phyloP scores from a whole-genome alignment of 2,797 vertebrate genomes.

The Halcyon smyrnensis region DNA sequence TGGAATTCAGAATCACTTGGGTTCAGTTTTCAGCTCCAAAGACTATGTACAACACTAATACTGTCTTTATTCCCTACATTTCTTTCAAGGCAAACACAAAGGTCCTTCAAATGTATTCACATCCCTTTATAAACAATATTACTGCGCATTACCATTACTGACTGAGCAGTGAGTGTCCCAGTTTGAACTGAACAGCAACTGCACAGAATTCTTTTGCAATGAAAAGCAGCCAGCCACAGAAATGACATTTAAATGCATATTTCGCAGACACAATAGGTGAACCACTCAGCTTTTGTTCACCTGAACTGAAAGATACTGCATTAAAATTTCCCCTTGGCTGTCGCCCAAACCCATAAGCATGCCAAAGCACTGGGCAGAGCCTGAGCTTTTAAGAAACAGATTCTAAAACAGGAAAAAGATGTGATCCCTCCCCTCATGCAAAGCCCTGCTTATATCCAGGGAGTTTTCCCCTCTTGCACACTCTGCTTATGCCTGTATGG shows the following conservation, averaged over 20 bases:
- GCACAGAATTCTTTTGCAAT: background rate
- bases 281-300: background rate
- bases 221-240: background rate
- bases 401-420: background rate
- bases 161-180: background rate
- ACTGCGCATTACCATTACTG: background rate
- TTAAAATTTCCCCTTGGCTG: background rate
- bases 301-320: background rate
- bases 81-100: background rate
- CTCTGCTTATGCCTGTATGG: background rate
- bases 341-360: background rate
- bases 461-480: background rate
- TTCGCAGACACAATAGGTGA: background rate
- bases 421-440: background rate
- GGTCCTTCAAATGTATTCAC: background rate
- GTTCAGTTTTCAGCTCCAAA: background rate
- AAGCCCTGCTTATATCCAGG: background rate
- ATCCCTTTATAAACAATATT: background rate
- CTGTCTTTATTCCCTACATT: background rate
- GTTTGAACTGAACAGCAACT: background rate
- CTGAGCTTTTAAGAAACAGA: background rate
- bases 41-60: background rate
- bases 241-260: background rate
- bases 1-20: background rate
- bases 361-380: background rate